Base-by-base conservation (phyloP, 1,140 invertebrate species). In the Drosophila nigrodunni region DNA sequence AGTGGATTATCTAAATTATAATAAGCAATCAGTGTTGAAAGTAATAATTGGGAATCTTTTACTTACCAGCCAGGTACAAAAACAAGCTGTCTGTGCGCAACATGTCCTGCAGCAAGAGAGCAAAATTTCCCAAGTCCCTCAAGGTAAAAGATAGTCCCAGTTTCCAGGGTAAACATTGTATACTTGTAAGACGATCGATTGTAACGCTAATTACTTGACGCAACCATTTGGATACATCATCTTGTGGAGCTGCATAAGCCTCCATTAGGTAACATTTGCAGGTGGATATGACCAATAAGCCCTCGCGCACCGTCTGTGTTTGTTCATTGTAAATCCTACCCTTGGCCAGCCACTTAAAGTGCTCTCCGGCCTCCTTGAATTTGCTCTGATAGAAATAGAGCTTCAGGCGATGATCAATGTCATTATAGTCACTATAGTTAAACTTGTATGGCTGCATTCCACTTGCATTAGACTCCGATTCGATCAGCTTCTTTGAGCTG, bases 371-470 rank as follows among this genome's bases (percentile, higher is more conserved):
- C 41, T 94, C 93, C 58, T 94, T 93, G 66, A 95, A 94, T 79
- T 94, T 92, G 58, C 92, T 92, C 44, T 94, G 90, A 81, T 94
- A 94, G 39, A 95, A 93, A 82, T 94, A 94, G 2, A 94, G 81
- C 77, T 95, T 95, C 13, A 95, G 88, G 59, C 94, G 93, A 68
- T 94, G 94, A 92, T 95, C 94, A 11, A 95, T 87, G 66, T 93
- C 93, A 50, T 90, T 92, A 37, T 94, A 94, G 74, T 95, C 92
- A 10, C 73, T 92, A 61, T 94, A 95, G n/a, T 94, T 94, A 67
- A 94, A 95, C 78, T 94, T 93, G 62, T 94, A 92, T 2, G 90
- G 80, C 10, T 77, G 80, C 7, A 69, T 52, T 8, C 15, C 37
- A 7, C 11, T 54, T 2, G 60, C 21, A 35, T 15, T 50, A 13